Conservation (phyloP, 2,888 invertebrate genomes). For the Petrolisthes cinctipes region DNA sequence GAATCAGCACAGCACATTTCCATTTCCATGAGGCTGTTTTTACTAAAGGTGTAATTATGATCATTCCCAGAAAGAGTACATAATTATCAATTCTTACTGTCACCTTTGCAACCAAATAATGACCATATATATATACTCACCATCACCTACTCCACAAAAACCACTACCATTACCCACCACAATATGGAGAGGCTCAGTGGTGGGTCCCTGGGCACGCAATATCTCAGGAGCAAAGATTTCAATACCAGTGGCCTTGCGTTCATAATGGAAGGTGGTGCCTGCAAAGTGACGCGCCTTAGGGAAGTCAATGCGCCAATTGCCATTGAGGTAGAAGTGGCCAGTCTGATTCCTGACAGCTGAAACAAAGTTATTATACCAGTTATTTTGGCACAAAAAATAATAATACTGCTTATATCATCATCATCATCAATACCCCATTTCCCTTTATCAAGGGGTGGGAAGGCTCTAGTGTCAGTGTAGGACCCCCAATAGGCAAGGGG, state of each 20-base stretch:
- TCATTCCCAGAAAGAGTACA: too few species aligned
- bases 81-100: too few species aligned
- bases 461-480: too few species aligned
- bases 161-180: slow-evolving; percentile 75
- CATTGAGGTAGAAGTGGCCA: slow-evolving; percentile 91
- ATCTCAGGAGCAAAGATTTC: slow-evolving; percentile 88
- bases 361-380: slow-evolving; percentile 65
- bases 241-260: slow-evolving; percentile 82
- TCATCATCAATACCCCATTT: too few species aligned
- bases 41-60: too few species aligned
- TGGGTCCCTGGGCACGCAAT: slow-evolving; percentile 87
- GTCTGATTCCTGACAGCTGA: slow-evolving; percentile 86
- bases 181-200: slow-evolving; percentile 87
- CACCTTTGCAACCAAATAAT: not conserved
- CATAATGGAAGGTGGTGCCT: slow-evolving; percentile 89
- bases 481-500: too few species aligned
- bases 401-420: too few species aligned
- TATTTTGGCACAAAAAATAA: slow-evolving; percentile 57
- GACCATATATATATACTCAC: not conserved
- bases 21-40: too few species aligned
- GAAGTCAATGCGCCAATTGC: slow-evolving; percentile 93
- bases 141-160: not conserved
- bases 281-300: slow-evolving; percentile 84
- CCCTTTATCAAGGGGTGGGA: too few species aligned
- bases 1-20: too few species aligned